Evolutionary conservation across 64 coral and sea anemone genomes (phyloP), one percentile per base, ranked within the genome.

Genomic region (Montipora capricornis): DNA sequence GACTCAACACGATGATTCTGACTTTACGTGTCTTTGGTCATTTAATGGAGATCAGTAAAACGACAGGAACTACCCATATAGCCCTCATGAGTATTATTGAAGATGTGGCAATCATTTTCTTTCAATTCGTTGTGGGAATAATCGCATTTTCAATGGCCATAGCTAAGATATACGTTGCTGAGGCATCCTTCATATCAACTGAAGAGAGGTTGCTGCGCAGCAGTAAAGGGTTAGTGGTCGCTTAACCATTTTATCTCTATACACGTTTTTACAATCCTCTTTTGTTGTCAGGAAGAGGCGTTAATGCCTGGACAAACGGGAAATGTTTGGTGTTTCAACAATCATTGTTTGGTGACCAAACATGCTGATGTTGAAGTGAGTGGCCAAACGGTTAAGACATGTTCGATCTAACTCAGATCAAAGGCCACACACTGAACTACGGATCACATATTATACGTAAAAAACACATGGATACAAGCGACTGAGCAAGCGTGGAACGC

Each of bases 81-180:
- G 87, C 87, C 44, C 82, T 86, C 5, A 86, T 86, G 44, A 86
- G 82, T 44, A 86, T 86, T 10, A 86, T 86, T 86, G 82, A 47
- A 89, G 74, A 75, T 77, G 73, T 89, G 71, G 73, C 57, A 1
- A 66, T 64, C 60, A 78, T 89, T 19, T 89, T 89, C 75, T 58
- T 75, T 44, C 87, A 89, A 20, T 89, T 89, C 74, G 20, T 77
- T 20, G 74, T 66, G 4, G 73, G 20, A 77, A 17, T 89, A 4
- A 20, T 89, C 44, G 87, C 87, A 19, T 89, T 89, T 77, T 89
- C 87, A 45, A n/a, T 89, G 51, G 87, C 74, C 37, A 89, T 89
- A 20, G 61, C 73, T 14, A 89, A 89, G 44, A 89, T 89, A 44
- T 78, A 78, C 53, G 55, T 89, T 59, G 75, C 73, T n/a, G 73